phyloP scores from a whole-genome alignment of 2,797 vertebrate species.

The Menidia menidia region DNA sequence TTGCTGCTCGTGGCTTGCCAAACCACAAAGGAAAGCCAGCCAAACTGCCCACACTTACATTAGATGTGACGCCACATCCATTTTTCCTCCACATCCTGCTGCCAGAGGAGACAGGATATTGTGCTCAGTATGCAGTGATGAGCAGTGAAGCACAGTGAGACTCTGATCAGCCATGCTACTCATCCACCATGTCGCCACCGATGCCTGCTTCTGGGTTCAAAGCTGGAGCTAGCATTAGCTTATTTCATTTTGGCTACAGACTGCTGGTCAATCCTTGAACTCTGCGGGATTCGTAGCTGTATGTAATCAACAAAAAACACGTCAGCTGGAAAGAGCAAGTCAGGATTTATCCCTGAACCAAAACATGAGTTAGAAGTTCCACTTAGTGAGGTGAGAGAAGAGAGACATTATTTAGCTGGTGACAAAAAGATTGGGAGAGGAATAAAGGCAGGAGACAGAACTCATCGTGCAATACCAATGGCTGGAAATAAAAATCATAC shows the following conservation, averaged over 20 bases:
- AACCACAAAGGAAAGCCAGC: conserved; percentile 34
- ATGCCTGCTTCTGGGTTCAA: conserved; percentile 11
- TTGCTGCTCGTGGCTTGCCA: conserved; percentile 40
- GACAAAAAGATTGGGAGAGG: conserved; percentile 10
- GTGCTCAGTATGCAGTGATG: conserved; percentile 56
- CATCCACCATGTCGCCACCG: conserved; percentile 12
- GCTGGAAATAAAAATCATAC: conserved; percentile 32
- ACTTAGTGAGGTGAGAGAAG: conserved; percentile 14
- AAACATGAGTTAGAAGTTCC: conserved; percentile 20
- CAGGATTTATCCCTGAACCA: conserved; percentile 25
- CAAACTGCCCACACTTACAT: conserved; percentile 40
- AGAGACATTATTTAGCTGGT: conserved; percentile 33
- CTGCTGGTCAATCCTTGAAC: conserved; percentile 12
- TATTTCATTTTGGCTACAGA: conserved; percentile 3
- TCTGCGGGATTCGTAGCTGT: conserved; percentile 12
- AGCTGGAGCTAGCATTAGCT: background rate
- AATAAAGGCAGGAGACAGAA: conserved; percentile 16
- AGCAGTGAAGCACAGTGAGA: conserved; percentile 24
- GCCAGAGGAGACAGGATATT: conserved; percentile 52
- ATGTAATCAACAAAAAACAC: conserved; percentile 1
- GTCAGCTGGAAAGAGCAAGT: conserved; percentile 14
- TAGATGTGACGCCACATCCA: conserved; percentile 36
- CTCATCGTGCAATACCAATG: conserved; percentile 30
- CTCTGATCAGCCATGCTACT: conserved; percentile 2
- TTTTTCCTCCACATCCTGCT: conserved; percentile 49